Evolutionary conservation across 2,888 invertebrate genomes (phyloP).

Genomic region (Amphimallon solstitiale): DNA sequence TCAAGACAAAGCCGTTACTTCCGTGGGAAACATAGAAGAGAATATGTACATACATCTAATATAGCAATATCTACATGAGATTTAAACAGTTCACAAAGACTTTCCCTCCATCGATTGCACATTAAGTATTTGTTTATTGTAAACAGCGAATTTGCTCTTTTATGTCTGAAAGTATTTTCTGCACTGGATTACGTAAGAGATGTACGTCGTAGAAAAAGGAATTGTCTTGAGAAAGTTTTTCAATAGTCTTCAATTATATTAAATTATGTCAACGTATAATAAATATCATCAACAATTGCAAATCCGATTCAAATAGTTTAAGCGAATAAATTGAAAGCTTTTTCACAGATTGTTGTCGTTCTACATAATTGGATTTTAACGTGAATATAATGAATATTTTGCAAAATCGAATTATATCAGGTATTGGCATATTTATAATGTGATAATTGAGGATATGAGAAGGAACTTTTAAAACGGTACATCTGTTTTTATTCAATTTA

Average conservation of each 20-base stretch:
- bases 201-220: background rate
- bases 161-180: background rate
- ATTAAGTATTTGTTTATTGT: slow-evolving; percentile 7
- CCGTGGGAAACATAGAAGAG: slow-evolving; percentile 3
- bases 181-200: background rate
- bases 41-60: background rate
- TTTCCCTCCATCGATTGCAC: slow-evolving; percentile 6
- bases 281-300: no score
- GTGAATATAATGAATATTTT: no score
- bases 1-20: slow-evolving; percentile 9
- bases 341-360: no score
- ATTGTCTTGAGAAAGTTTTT: slow-evolving; percentile 13
- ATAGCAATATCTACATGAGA: slow-evolving; percentile 1
- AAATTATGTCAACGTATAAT: background rate
- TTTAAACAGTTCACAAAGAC: slow-evolving; percentile 7
- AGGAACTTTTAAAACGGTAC: no score
- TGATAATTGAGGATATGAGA: no score
- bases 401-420: no score
- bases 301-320: no score
- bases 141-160: background rate
- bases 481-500: no score
- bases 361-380: no score
- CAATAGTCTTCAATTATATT: background rate
- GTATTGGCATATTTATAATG: no score
- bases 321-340: no score